Evolutionary conservation across 2,113 vertebrate species (phyloP).

Genomic region (Heteronetta atricapilla): DNA sequence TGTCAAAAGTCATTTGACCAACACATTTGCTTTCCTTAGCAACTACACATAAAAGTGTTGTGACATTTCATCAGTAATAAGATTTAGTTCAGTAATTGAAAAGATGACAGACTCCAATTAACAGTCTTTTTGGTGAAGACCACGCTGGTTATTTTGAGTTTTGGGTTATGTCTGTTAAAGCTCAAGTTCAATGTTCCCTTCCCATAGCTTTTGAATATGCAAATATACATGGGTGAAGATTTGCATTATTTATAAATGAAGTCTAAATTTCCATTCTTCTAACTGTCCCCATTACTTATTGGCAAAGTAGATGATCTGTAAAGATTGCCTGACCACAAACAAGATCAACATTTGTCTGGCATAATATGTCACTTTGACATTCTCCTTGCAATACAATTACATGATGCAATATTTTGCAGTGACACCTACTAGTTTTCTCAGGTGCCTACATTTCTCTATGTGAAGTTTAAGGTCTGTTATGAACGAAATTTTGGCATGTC

Average conservation of each 20-base stretch:
- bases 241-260: not conserved
- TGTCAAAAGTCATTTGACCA: not conserved
- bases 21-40: not conserved
- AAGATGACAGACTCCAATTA: not conserved
- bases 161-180: not conserved
- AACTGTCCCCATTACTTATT: not conserved
- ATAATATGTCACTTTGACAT: not conserved
- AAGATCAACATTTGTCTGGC: not conserved
- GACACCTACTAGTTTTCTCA: not conserved
- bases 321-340: not conserved
- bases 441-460: not conserved
- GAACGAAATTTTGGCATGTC: not conserved
- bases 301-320: not conserved
- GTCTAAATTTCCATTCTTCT: not conserved
- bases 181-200: not conserved
- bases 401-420: not conserved
- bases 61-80: not conserved
- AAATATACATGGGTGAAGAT: not conserved
- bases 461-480: not conserved
- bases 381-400: not conserved
- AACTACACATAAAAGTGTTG: not conserved
- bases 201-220: not conserved
- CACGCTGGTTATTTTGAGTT: not conserved
- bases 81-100: not conserved
- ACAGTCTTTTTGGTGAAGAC: not conserved